These are phyloP conservation scores for Malaclemys terrapin DNA, from an alignment of 2,113 vertebrate species.

Conservation along the genomic window DNA sequence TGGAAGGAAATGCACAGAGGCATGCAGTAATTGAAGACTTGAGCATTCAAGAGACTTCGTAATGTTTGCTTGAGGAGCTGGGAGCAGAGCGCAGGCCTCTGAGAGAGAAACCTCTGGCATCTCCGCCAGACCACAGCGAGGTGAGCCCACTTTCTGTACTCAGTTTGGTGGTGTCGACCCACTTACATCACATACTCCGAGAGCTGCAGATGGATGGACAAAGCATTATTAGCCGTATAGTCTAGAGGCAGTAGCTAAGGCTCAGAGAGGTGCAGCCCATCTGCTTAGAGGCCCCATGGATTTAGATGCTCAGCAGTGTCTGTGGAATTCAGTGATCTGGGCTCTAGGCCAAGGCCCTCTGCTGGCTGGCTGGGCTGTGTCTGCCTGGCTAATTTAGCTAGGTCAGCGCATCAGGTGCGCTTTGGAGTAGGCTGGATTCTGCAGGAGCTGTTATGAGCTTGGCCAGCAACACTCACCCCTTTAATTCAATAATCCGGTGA, in stretches of 20 bases:
- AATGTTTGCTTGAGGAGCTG: no score
- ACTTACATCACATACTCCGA: no score
- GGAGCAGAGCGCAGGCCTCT: not conserved
- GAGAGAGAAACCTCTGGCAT: not conserved
- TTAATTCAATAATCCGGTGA: not conserved
- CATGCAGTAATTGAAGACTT: no score
- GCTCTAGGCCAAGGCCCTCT: not conserved
- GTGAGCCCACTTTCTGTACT: not conserved
- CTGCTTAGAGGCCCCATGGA: not conserved
- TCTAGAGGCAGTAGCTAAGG: not conserved
- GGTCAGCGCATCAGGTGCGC: accelerated
- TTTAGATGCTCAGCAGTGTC: not conserved
- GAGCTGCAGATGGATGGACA: not conserved
- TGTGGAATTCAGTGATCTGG: not conserved
- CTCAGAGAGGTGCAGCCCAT: not conserved
- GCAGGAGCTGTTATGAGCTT: not conserved
- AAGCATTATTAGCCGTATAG: no score
- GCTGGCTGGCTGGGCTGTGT: not conserved
- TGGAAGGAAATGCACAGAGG: no score
- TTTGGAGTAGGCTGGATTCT: not conserved
- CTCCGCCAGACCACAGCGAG: not conserved
- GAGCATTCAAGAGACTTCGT: no score
- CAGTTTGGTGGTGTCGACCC: not conserved
- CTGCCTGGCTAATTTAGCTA: not conserved
- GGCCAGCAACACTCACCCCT: not conserved